A percentile compares a stretch with the other conserved stretches of the same genome.
These are phyloP conservation scores for Phortica okadai DNA, from an alignment of 2,888 invertebrate species.

Conservation along the genomic window DNA sequence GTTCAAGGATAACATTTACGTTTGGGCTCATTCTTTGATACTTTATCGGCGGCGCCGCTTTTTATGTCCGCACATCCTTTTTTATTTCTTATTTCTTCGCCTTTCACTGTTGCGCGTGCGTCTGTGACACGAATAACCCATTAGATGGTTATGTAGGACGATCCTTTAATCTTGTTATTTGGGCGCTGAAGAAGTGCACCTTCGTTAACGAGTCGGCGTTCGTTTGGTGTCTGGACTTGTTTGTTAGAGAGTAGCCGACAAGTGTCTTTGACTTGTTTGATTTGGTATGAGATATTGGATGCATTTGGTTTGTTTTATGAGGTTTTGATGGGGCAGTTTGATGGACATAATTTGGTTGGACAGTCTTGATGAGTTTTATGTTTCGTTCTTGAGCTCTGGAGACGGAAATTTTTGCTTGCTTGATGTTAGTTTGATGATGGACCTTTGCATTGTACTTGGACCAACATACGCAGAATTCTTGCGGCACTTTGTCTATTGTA, in stretches of 20 bases:
- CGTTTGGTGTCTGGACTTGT: not conserved
- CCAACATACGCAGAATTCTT: conserved; percentile 11
- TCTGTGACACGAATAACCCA: conserved; percentile 32
- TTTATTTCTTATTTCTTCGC: conserved; percentile 8
- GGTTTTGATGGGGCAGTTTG: not conserved
- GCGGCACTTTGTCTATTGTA: conserved; percentile 1
- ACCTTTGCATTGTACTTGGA: not conserved
- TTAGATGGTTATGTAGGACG: conserved; percentile 17
- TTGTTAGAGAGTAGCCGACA: not conserved
- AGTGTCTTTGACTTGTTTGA: not conserved
- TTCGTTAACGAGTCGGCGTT: conserved; percentile 1
- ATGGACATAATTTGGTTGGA: too few species aligned
- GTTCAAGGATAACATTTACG: conserved; percentile 1
- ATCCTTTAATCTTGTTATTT: conserved; percentile 21
- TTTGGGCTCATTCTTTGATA: conserved; percentile 1
- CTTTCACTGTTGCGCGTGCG: not conserved
- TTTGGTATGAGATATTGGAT: not conserved
- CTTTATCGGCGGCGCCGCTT: conserved; percentile 19
- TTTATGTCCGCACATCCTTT: conserved; percentile 13
- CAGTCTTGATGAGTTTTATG: too few species aligned
- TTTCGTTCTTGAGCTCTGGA: too few species aligned
- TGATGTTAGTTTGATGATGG: not conserved
- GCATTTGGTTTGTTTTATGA: not conserved
- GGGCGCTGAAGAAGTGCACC: not conserved
- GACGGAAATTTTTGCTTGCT: too few species aligned